Base-by-base conservation (phyloP, 1,140 invertebrate genomes). In the Drosophila ficusphila region DNA sequence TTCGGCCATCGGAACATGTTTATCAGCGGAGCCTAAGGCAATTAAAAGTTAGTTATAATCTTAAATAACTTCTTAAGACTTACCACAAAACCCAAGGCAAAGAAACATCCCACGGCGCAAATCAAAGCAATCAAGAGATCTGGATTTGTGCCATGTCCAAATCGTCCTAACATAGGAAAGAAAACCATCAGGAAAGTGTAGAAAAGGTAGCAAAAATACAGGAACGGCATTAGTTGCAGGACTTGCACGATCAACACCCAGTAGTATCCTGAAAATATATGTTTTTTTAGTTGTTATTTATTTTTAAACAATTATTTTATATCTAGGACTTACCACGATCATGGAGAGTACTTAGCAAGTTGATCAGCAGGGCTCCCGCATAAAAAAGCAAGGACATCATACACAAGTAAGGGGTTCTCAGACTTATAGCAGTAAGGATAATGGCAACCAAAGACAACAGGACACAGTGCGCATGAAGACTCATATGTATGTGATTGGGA, bases 161-260 rank as follows among this genome's bases (percentile, higher is more conserved):
- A 92, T 9, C 95, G 82, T 3, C 95, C 95, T 91, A 94, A 93
- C 57, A 96, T 93, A 12, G 95, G 95, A 33, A 95, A 93, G 74
- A 95, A 93, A n/a, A 94, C 89, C 25, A 94, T 91, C 52, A 96
- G 95, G 53, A 95, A 94, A 27, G 92, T 93, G 75, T 95, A 93
- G 9, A 94, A 92, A 9, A 95, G 64, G n/a, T 85, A 94, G 8
- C 95, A 93, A 47, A 95, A 91, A 44, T 93, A 93, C 27, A 94
- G 82, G 60, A 92, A 91, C 14, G 90, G 90, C 49, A 91, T 65
- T 33, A 91, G 25, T 47, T 91, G 90, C 4, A 79, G 44, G 6
- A 90, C 76, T 61, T 94, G 53, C 27, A 67, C 61, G 1, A 79
- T 91, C 54, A 94, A 91, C 51, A 93, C 92, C 93, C 86, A 44